Evolutionary conservation across 2,113 vertebrate species (phyloP).

Genomic region (Oplegnathus fasciatus): DNA sequence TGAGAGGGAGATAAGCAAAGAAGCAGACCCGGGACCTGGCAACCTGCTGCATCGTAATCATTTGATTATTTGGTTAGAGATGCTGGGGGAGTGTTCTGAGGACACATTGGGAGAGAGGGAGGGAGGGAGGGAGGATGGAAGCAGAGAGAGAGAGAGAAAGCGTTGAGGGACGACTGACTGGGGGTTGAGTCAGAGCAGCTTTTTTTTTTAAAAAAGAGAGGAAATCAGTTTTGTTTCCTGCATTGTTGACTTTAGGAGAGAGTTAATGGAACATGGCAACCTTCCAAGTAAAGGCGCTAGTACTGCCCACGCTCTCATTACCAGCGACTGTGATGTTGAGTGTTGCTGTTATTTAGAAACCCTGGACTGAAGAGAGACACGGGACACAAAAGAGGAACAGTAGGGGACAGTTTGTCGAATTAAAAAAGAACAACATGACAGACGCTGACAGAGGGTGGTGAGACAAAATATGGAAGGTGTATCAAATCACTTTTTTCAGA

Average conservation of each 20-base stretch:
- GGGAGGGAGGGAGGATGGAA: background rate
- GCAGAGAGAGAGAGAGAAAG: constrained; percentile 11
- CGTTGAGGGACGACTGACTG: constrained; percentile 2
- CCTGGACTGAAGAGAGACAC: constrained; percentile 10
- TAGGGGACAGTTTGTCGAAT: background rate
- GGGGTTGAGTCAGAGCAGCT: constrained; percentile 39
- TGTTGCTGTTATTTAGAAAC: constrained; percentile 24
- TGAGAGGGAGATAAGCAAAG: constrained; percentile 46
- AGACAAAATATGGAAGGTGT: constrained; percentile 2
- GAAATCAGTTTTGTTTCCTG: constrained; percentile 37
- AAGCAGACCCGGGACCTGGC: constrained; percentile 35
- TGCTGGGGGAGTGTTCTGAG: constrained; percentile 18
- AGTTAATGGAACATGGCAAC: constrained; percentile 43
- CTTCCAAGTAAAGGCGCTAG: constrained; percentile 11
- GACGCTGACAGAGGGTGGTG: background rate
- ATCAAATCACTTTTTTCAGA: background rate
- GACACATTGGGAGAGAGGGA: constrained; percentile 12
- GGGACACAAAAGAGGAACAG: constrained; percentile 5
- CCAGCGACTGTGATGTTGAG: constrained; percentile 11
- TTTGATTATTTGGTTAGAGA: constrained; percentile 54
- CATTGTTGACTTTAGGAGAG: constrained; percentile 29
- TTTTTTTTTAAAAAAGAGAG: constrained; percentile 22
- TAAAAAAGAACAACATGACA: background rate
- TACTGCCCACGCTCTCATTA: constrained; percentile 42
- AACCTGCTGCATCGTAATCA: constrained; percentile 56